Evolutionary conservation across 2,113 vertebrate species (phyloP).

Genomic region (Scomber japonicus): DNA sequence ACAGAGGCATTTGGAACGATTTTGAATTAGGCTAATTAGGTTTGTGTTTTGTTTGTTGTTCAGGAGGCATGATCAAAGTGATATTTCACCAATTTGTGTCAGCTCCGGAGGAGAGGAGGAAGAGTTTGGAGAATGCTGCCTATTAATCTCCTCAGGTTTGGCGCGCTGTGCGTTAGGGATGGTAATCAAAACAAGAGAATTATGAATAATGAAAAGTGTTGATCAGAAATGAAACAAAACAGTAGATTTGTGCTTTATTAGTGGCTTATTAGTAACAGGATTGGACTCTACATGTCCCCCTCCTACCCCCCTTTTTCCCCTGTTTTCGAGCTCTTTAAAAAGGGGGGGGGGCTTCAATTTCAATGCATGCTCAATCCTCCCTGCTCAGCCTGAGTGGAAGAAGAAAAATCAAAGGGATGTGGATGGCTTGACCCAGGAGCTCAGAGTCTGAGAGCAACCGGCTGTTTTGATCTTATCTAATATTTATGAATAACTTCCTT

Average conservation of each 20-base stretch:
- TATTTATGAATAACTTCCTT: conserved; percentile 86
- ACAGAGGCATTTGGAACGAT: conserved; percentile 78
- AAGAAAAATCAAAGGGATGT: conserved; percentile 69
- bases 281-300: conserved; percentile 25
- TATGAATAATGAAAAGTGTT: conserved; percentile 81
- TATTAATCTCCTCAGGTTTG: conserved; percentile 80
- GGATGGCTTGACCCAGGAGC: conserved; percentile 79
- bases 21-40: conserved; percentile 84
- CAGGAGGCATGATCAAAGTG: conserved; percentile 82
- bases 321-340: conserved; percentile 27
- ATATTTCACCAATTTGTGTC: conserved; percentile 86
- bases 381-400: conserved; percentile 56
- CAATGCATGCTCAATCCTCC: conserved; percentile 45
- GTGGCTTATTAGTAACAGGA: conserved; percentile 62
- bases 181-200: conserved; percentile 81
- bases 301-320: conserved; percentile 8
- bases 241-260: conserved; percentile 71
- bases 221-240: conserved; percentile 80
- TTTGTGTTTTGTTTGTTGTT: conserved; percentile 85
- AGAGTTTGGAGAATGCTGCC: conserved; percentile 72
- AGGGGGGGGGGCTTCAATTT: conserved; percentile 31
- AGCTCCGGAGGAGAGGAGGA: conserved; percentile 72
- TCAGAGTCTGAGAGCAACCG: conserved; percentile 75
- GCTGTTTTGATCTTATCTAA: conserved; percentile 85
- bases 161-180: conserved; percentile 69